Base-by-base conservation (phyloP, 2,797 vertebrate genomes). In the Mycteria americana region DNA sequence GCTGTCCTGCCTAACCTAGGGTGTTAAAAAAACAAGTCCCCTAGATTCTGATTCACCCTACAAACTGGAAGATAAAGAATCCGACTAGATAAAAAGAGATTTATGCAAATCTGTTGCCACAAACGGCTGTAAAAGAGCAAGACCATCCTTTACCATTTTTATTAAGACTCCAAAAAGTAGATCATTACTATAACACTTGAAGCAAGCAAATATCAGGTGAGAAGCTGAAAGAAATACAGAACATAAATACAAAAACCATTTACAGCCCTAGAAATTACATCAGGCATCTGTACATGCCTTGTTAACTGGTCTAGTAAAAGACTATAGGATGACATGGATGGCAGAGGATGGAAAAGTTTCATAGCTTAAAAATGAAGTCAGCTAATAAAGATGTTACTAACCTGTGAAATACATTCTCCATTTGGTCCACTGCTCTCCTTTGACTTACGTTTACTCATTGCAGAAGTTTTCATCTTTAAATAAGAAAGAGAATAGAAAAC, bases 361-460 rank as follows among this genome's bases (percentile, higher is more conserved):
- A 1, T 1, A 17, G 43, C 5, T 48, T 7, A 14, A 37, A 78
- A 24, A 1, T 10, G 28, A 51, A 63, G 25, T 1, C 41, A 48
- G 33, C 4, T 8, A 78, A 24, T 2, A 46, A 79, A 85, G 45
- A 67, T 6, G 33, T 18, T 51, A 98, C 98, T 88, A 69, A 98
- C 99, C 99, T 99, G 97, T 46, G 98, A 98, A 96, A 99, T 96
- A 92, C 98, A 98, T 89, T 99, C 98, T 63, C 97, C 97, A 3
- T 95, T 87, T 28, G 98, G 78, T 64, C 96, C 79, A n/a, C 35
- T 97, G 76, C 39, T 97, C 21, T 98, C 98, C 83, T 98, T 98
- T 12, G 54, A 68, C 94, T 98, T 99, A 64, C 99, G 98, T 93
- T 98, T 99, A 85, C 96, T 99, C 99, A 99, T 99, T 54, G 93